Conservation (phyloP, 2,113 vertebrate species). For the Hyperopisus bebe region DNA sequence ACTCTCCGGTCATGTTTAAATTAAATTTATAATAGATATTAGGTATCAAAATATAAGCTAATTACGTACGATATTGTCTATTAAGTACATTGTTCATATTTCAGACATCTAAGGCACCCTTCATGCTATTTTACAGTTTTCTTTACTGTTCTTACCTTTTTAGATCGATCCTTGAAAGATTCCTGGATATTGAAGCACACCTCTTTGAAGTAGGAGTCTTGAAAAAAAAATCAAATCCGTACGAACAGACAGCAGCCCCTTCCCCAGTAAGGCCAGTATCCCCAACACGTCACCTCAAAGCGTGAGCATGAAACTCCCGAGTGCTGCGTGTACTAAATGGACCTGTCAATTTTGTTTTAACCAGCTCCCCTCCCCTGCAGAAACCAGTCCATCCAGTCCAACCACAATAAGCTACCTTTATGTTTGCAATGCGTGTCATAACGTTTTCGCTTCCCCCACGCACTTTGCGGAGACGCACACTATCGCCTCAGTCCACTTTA, state of each 20-base stretch:
- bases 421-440: neutral
- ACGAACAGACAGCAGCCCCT: neutral
- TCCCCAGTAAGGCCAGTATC: neutral
- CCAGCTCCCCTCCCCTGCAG: neutral
- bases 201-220: neutral
- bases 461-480: neutral
- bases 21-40: neutral
- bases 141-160: neutral
- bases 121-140: neutral
- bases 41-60: neutral
- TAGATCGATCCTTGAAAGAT: neutral
- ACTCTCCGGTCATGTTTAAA: neutral
- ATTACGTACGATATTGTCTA: neutral
- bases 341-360: neutral
- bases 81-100: neutral
- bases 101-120: neutral
- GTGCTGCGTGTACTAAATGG: neutral
- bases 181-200: neutral
- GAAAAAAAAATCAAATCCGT: neutral
- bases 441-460: neutral
- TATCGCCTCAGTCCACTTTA: neutral
- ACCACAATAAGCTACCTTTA: neutral
- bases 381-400: neutral
- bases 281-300: neutral
- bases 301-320: neutral